phyloP scores from a whole-genome alignment of 2,888 invertebrate genomes.

The Ophonus ardosiacus region DNA sequence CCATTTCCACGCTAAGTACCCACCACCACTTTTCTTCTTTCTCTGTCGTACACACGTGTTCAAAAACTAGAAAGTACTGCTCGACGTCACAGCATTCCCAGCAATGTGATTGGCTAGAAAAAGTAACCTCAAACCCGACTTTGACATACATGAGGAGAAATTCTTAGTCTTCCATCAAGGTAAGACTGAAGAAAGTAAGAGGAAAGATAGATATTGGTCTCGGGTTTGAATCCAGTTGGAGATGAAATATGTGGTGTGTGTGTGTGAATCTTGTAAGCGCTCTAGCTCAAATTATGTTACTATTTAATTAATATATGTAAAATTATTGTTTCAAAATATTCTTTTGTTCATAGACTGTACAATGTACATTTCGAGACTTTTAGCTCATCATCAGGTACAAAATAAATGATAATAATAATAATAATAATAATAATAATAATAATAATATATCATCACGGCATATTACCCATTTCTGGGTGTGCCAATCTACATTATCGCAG shows the following conservation, averaged over 20 bases:
- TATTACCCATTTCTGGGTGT: no score
- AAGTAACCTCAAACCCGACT: conserved; percentile 23
- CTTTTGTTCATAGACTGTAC: no score
- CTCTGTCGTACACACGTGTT: background rate
- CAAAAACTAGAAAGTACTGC: conserved; percentile 24
- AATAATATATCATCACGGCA: no score
- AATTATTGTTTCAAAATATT: no score
- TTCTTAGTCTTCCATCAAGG: background rate
- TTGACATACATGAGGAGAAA: conserved; percentile 31
- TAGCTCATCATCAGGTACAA: no score
- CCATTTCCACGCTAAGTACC: background rate
- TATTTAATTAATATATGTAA: no score
- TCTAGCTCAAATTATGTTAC: no score
- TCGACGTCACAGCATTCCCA: background rate
- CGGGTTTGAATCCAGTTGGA: background rate
- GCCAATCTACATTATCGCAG: no score
- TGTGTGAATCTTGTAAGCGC: no score
- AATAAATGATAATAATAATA: no score
- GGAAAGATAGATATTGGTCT: background rate
- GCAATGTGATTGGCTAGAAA: background rate
- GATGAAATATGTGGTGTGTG: background rate
- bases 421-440: no score
- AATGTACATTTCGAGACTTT: no score
- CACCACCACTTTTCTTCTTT: background rate
- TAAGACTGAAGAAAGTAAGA: conserved; percentile 1